Evolutionary conservation across 2,113 vertebrate species (phyloP).

Genomic region (Hylia prasina): DNA sequence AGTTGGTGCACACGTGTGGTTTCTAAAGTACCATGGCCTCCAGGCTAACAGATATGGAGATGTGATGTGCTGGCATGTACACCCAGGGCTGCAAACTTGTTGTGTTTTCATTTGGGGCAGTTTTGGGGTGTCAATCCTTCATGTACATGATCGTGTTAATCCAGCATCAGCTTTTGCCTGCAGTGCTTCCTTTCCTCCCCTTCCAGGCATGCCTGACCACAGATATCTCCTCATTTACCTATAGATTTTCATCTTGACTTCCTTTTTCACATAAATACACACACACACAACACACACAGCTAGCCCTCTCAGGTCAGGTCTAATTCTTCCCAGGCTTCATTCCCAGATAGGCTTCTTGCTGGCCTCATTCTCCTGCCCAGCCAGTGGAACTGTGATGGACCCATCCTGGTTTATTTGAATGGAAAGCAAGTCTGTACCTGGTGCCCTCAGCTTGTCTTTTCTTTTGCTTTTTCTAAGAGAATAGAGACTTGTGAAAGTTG

Average conservation of each 20-base stretch:
- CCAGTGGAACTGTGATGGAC: neutral
- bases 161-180: neutral
- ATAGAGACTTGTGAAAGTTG: neutral
- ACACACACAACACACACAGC: rapidly evolving
- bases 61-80: rapidly evolving
- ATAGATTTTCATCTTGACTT: neutral
- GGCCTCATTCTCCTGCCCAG: neutral
- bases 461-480: neutral
- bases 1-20: rapidly evolving
- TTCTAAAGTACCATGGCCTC: neutral
- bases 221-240: neutral
- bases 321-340: neutral
- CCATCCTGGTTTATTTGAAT: neutral
- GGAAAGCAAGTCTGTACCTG: neutral
- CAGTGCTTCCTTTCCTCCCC: rapidly evolving
- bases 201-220: neutral
- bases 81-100: neutral
- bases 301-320: neutral
- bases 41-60: neutral
- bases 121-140: neutral
- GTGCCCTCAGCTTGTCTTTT: neutral
- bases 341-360: neutral
- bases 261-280: neutral
- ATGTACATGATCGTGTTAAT: rapidly evolving
- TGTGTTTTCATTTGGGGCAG: neutral